Evolutionary conservation across 1,140 invertebrate species (phyloP).

Genomic region (Achroia grisella): DNA sequence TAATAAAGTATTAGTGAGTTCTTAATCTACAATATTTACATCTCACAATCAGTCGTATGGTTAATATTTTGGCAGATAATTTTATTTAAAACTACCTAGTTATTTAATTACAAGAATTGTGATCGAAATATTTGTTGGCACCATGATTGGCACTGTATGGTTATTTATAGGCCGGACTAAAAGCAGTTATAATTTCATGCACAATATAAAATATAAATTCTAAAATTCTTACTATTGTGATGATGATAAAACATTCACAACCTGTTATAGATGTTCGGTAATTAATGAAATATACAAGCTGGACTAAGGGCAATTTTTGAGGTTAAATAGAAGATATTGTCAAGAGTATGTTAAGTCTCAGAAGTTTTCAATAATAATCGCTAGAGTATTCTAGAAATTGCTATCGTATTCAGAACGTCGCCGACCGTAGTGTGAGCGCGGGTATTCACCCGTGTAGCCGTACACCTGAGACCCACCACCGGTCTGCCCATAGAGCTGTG

Average conservation of each 20-base stretch:
- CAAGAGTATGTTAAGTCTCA: constrained; percentile 43
- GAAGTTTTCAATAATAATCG: constrained; percentile 18
- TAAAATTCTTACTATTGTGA: constrained; percentile 16
- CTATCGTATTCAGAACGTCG: constrained; percentile 78
- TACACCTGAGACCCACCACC: constrained; percentile 68
- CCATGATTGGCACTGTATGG: constrained; percentile 48
- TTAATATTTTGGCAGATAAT: constrained; percentile 62
- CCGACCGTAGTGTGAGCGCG: constrained; percentile 70
- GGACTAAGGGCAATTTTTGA: constrained; percentile 26
- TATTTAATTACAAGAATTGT: constrained; percentile 22
- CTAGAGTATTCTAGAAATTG: constrained; percentile 66
- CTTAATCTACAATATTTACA: constrained; percentile 68
- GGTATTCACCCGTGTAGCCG: constrained; percentile 68
- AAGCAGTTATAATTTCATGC: constrained; percentile 41
- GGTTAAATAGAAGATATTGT: constrained; percentile 62
- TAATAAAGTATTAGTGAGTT: constrained; percentile 34
- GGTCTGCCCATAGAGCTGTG: constrained; percentile 68
- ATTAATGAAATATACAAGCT: constrained; percentile 18
- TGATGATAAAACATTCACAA: constrained; percentile 51
- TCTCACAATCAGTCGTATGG: constrained; percentile 68
- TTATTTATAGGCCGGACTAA: constrained; percentile 52
- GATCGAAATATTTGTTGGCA: constrained; percentile 37
- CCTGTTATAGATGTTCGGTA: constrained; percentile 42
- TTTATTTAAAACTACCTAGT: constrained; percentile 33
- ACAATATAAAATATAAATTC: constrained; percentile 30